Conservation (phyloP, 1,140 invertebrate genomes). For the Leguminivora glycinivorella region DNA sequence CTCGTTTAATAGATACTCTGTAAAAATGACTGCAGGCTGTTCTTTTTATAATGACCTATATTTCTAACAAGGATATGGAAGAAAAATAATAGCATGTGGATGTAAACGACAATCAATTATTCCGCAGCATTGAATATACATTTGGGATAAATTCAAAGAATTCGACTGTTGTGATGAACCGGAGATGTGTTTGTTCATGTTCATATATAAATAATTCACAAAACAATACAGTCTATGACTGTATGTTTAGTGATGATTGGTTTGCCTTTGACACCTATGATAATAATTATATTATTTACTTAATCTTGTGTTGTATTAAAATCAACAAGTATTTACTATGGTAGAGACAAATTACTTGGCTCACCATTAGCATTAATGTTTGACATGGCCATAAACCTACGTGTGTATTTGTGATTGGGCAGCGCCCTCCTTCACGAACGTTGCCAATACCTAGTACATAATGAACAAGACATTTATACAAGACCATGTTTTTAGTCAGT, state of each 20-base stretch:
- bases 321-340: no score
- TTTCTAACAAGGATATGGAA: background rate
- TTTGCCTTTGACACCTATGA: no score
- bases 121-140: background rate
- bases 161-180: conserved; percentile 14
- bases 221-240: background rate
- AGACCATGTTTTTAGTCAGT: no score
- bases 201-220: background rate
- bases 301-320: no score
- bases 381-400: no score
- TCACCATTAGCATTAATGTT: no score
- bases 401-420: no score
- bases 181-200: background rate
- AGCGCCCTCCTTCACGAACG: no score
- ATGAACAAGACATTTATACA: no score
- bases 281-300: no score
- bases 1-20: background rate
- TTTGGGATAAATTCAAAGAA: background rate
- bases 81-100: background rate
- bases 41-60: conserved; percentile 26
- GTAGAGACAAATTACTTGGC: no score
- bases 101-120: background rate
- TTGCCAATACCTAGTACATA: no score
- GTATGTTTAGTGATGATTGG: background rate
- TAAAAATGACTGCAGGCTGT: background rate